Evolutionary conservation across 1,140 invertebrate genomes (phyloP), one percentile per base, ranked within the genome.

Genomic region (Stegodyphus dumicola): DNA sequence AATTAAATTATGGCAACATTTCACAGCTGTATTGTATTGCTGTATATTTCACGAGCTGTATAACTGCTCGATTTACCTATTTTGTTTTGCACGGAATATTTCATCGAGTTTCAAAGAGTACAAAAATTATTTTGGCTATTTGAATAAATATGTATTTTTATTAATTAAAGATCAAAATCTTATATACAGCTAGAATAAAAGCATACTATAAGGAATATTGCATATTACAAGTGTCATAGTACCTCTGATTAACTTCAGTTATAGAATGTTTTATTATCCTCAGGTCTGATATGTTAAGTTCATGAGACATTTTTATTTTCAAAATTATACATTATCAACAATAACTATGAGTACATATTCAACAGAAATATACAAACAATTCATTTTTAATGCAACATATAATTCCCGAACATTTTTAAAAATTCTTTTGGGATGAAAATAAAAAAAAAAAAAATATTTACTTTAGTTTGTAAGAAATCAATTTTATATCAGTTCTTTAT

Each of bases 311-410:
- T 60, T 56, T 60, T 60, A 60, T 60, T 60, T 60, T 10, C 9
- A 60, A 60, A 60, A 60, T 60, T 81, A 11, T 81, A 74, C 79
- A 81, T 69, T 80, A 80, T 80, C 51, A 81, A 74, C 70, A 74
- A 81, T 81, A 81, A 81, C 79, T 81, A 74, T 49, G 65, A 18
- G 49, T 81, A 74, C 51, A 81, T 81, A 70, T 60, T 81, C 71
- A 81, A 81, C 77, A 80, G 13, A 53, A 80, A 81, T 74, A 81
- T 81, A 74, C 79, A 81, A 81, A 78, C 64, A 67, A 54, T 53
- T 69, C 51, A 69, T 48, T 64, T 49, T 51, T 56, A 56, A 18
- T 18, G 15, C 11, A 15, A 33, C 13, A 10, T 53, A 56, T 33
- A 56, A 53, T 74, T 11, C 48, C 48, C 51, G 13, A 66, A 64